These are phyloP conservation scores for Gorsachius magnificus DNA, from an alignment of 2,797 vertebrate genomes.

Conservation along the genomic window DNA sequence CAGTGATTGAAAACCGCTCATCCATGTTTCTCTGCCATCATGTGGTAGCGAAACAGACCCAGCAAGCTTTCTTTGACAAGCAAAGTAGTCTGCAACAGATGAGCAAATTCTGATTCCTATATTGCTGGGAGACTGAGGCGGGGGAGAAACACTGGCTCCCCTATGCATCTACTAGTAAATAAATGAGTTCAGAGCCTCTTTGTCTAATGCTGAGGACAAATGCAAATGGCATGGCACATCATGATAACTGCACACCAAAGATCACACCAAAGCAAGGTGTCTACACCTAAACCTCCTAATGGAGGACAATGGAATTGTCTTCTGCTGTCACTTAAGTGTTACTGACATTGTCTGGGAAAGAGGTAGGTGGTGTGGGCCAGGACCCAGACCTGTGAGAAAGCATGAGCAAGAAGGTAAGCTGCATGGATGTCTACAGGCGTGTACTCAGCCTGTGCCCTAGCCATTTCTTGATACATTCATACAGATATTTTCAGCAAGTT, in stretches of 20 bases:
- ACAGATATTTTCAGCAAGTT: not conserved
- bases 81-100: not conserved
- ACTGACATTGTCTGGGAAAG: not conserved
- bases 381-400: not conserved
- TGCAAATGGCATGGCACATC: not conserved
- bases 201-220: not conserved
- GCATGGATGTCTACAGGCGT: fast-evolving
- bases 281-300: not conserved
- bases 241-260: not conserved
- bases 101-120: not conserved
- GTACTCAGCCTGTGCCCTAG: no score
- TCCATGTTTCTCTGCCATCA: not conserved
- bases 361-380: not conserved
- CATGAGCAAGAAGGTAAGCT: not conserved
- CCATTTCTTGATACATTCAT: not conserved
- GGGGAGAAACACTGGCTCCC: not conserved
- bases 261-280: not conserved
- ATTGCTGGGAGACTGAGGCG: not conserved
- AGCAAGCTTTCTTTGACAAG: slow-evolving; percentile 13
- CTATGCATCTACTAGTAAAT: not conserved
- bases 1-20: slow-evolving; percentile 33
- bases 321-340: not conserved
- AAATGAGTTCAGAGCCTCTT: not conserved
- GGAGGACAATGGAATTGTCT: not conserved
- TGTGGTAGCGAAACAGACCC: not conserved